These are phyloP conservation scores for Falco concolor DNA, from an alignment of 2,797 vertebrate genomes.

Conservation along the genomic window DNA sequence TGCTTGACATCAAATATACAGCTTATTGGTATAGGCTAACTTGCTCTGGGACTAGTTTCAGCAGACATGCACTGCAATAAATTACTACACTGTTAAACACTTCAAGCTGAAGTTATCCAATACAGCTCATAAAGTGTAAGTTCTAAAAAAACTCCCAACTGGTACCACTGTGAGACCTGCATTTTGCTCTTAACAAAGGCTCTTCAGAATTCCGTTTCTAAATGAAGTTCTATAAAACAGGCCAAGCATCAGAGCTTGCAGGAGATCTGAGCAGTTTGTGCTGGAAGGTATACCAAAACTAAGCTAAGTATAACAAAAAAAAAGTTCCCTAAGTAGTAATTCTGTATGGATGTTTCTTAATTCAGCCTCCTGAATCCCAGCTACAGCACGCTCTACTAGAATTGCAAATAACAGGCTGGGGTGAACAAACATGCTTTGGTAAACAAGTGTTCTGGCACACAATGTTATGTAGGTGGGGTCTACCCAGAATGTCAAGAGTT, in stretches of 20 bases:
- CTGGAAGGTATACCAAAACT: not conserved
- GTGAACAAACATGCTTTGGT: conserved; percentile 38
- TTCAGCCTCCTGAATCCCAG: conserved; percentile 32
- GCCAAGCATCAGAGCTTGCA: not conserved
- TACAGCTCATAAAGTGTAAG: not conserved
- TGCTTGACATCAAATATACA: not conserved
- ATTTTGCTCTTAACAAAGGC: not conserved
- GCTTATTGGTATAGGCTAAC: not conserved
- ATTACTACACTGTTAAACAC: not conserved
- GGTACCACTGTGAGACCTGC: not conserved
- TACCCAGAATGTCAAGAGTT: conserved; percentile 13
- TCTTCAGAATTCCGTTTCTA: not conserved
- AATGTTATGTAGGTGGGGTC: not conserved
- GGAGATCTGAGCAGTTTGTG: not conserved
- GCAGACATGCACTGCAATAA: not conserved
- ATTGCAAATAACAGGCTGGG: conserved; percentile 26
- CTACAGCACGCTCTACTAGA: conserved; percentile 42
- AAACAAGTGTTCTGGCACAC: conserved; percentile 46
- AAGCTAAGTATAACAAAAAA: not conserved
- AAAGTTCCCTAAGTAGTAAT: conserved; percentile 13
- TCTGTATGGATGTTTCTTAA: conserved; percentile 48
- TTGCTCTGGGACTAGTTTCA: not conserved
- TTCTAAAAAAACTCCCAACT: not conserved
- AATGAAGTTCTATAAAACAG: not conserved
- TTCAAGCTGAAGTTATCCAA: not conserved